Evolutionary conservation across 2,113 vertebrate genomes (phyloP).

Genomic region (Sarotherodon lohbergeri): DNA sequence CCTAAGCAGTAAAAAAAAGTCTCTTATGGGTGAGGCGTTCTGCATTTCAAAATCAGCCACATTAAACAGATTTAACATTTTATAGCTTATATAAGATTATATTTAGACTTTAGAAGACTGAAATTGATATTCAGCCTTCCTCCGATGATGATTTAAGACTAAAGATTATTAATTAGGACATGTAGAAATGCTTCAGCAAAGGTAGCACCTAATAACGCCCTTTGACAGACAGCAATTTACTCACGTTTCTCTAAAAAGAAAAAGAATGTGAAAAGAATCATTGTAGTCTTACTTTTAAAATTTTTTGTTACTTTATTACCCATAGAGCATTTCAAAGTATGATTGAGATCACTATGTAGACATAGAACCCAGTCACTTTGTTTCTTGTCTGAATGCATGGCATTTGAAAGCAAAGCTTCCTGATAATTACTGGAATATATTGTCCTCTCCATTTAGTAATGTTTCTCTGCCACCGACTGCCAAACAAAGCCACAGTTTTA

Average conservation of each 20-base stretch:
- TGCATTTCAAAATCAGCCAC: background rate
- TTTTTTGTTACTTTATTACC: background rate
- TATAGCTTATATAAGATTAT: background rate
- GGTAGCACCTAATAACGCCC: background rate
- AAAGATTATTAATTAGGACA: background rate
- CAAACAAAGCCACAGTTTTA: background rate
- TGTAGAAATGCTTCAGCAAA: background rate
- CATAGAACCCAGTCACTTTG: background rate
- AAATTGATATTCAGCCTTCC: background rate
- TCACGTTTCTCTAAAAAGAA: background rate
- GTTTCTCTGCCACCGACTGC: background rate
- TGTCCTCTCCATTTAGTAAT: background rate
- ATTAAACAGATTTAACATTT: background rate
- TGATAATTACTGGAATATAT: background rate
- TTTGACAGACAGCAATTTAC: background rate
- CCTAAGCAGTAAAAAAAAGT: slow-evolving; percentile 51
- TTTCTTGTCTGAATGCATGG: background rate
- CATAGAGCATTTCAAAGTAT: background rate
- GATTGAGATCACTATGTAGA: background rate
- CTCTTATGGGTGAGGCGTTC: background rate
- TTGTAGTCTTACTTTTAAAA: background rate
- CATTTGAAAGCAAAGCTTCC: background rate
- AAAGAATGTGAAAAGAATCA: background rate
- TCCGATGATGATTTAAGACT: background rate
- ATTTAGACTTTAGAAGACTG: background rate